phyloP scores from a whole-genome alignment of 2,113 vertebrate species.

The Cariama cristata region DNA sequence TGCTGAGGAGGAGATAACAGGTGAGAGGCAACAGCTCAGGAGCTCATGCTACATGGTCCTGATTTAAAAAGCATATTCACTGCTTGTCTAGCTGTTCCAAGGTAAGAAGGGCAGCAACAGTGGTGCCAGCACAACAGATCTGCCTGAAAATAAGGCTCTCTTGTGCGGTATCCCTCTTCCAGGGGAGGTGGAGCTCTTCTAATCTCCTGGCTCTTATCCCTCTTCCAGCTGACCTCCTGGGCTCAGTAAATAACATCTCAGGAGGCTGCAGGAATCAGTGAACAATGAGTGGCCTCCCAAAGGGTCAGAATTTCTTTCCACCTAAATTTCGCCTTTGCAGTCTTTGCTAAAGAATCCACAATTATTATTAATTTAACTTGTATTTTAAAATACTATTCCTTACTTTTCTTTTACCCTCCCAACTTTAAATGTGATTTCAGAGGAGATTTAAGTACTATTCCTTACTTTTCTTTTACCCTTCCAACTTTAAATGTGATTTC shows the following conservation, averaged over 20 bases:
- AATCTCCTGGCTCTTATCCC: neutral
- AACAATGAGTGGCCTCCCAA: constrained; percentile 75
- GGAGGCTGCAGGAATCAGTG: constrained; percentile 17
- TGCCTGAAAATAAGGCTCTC: neutral
- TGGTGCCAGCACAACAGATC: neutral
- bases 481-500: neutral
- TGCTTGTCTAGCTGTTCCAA: neutral
- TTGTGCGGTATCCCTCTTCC: neutral
- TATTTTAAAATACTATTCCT: neutral
- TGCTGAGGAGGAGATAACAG: neutral
- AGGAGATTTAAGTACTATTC: neutral
- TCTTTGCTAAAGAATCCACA: neutral
- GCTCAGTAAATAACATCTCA: constrained; percentile 47
- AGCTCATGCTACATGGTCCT: neutral
- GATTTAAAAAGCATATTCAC: neutral
- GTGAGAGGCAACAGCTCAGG: neutral
- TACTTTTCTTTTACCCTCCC: neutral
- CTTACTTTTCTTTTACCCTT: neutral
- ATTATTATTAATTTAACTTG: neutral
- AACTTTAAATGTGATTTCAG: neutral
- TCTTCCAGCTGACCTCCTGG: constrained; percentile 55
- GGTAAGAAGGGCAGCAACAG: neutral
- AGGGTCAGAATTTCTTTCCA: neutral
- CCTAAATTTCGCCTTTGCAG: neutral
- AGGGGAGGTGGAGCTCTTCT: neutral